phyloP scores from a whole-genome alignment of 2,888 invertebrate genomes.

The Cheilosia variabilis region DNA sequence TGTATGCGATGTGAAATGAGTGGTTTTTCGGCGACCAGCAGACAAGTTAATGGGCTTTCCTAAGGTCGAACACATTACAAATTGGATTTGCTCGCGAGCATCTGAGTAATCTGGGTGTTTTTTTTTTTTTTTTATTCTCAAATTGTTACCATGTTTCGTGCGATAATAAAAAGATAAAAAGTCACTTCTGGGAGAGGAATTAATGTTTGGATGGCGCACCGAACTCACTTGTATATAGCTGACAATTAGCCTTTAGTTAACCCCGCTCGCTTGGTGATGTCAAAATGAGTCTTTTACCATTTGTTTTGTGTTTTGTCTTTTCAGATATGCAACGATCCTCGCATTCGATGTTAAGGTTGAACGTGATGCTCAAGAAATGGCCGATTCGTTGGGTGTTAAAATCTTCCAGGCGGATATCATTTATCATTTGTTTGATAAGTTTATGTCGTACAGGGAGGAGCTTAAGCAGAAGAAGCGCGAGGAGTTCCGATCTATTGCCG shows the following conservation, averaged over 20 bases:
- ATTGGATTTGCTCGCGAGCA: slow-evolving; percentile 26
- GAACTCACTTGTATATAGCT: background rate
- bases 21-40: background rate
- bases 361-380: slow-evolving; percentile 98
- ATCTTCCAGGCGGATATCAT: slow-evolving; percentile 99
- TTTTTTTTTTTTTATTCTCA: slow-evolving; percentile 31
- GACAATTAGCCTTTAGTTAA: slow-evolving; percentile 21
- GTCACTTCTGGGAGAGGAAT: slow-evolving; percentile 20
- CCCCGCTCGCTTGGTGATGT: background rate
- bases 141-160: slow-evolving; percentile 32
- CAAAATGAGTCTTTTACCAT: slow-evolving; percentile 4
- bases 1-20: background rate
- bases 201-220: slow-evolving; percentile 10
- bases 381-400: slow-evolving; percentile 95
- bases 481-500: slow-evolving; percentile 97
- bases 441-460: slow-evolving; percentile 96
- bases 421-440: slow-evolving; percentile 99
- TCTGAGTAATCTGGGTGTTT: slow-evolving; percentile 17
- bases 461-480: slow-evolving; percentile 95
- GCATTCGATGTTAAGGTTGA: slow-evolving; percentile 99
- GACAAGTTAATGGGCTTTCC: slow-evolving; percentile 53
- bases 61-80: slow-evolving; percentile 30
- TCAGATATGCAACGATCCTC: slow-evolving; percentile 96
- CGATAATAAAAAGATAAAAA: slow-evolving; percentile 12
- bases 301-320: slow-evolving; percentile 75